Base-by-base conservation (phyloP, 2,888 invertebrate genomes). In the Leptarthrus brevirostris region DNA sequence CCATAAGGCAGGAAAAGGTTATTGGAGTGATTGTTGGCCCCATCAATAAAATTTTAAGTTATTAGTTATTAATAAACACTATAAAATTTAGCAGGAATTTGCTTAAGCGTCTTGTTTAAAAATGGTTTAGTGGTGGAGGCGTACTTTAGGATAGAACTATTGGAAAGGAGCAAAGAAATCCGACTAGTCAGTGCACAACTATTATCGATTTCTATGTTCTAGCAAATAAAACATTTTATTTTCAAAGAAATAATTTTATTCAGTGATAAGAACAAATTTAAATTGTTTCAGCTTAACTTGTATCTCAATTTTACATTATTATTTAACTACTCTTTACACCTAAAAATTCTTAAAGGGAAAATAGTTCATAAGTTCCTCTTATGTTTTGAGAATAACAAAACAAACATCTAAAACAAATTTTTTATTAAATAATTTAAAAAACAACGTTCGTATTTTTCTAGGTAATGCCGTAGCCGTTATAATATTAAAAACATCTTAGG, bases 241-340 rank as follows among this genome's bases (percentile, higher is more conserved):
- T 66, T 66, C 66, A 66, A 66, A 66, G 66, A 66, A 49, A 66
- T 66, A 66, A 49, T 47, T 49, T 66, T 66, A 66, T 66, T 66
- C 24, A 49, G 49, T 49, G 26, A 66, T 66, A 16, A 66, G 66
- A 66, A 49, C 49, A 66, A 66, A 66, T 66, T 66, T 66, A 16
- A 49, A 24, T 26, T 26, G 24, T 52, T 52, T 52, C 52, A 20
- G 20, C 49, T 66, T 66, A 49, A 26, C 26, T 49, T 40, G 20
- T 20, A 40, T n/a, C 24, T 66, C 22, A 66, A 26, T 16, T 24
- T 49, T 66, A 66, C 49, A 14, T 47, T 66, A 66, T 47, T 49
- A n/a, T 66, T 66, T 30, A 20, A 44, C 10, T 26, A 26, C 49
- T 26, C 8, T 47, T 66, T 66, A 49, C 40, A 40, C 61, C 36